Evolutionary conservation across 92 coral and sea anemone species (phyloP).

Genomic region (Muricea muricata): DNA sequence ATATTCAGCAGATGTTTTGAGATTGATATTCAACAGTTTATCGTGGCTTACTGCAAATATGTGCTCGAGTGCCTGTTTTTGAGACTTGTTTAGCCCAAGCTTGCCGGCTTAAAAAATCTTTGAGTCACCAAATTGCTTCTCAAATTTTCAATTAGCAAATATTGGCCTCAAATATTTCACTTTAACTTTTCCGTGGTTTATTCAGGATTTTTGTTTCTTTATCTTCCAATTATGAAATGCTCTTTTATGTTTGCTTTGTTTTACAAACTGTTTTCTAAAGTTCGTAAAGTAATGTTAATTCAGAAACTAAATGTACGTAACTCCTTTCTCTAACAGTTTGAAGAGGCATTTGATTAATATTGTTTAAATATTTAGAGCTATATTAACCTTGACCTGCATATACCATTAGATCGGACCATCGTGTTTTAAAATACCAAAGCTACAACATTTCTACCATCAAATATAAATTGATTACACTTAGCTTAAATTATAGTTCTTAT

Average conservation of each 20-base stretch:
- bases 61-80: neutral
- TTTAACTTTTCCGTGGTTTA: neutral
- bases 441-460: neutral
- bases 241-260: neutral
- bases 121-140: neutral
- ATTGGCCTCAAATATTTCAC: neutral
- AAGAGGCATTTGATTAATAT: neutral
- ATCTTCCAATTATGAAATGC: neutral
- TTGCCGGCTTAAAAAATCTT: constrained; percentile 12
- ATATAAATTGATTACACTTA: neutral
- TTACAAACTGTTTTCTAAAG: neutral
- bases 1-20: neutral
- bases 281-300: neutral
- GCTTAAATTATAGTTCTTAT: neutral
- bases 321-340: neutral
- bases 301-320: neutral
- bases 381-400: neutral
- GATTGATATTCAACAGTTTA: neutral
- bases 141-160: neutral
- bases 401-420: neutral
- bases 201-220: neutral
- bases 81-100: neutral
- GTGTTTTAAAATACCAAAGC: neutral
- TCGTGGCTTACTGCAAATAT: neutral
- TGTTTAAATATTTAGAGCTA: constrained; percentile 13